These are phyloP conservation scores for Lophura nycthemera DNA, from an alignment of 2,113 vertebrate species.

Conservation along the genomic window DNA sequence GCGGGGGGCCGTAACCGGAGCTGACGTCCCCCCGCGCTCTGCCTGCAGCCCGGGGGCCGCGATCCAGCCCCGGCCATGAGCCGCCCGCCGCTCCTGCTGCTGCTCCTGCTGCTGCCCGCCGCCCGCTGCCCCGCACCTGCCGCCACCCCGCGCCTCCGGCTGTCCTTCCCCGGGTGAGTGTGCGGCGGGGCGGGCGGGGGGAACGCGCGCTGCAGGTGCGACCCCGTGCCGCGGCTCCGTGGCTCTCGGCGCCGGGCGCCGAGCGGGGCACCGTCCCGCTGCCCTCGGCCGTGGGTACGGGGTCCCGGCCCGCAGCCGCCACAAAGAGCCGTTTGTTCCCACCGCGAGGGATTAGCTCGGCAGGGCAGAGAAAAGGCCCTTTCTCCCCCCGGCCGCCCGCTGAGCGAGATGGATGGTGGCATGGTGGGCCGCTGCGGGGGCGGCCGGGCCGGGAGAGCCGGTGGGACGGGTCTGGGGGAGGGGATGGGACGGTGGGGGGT, in stretches of 20 bases:
- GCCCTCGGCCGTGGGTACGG: not conserved
- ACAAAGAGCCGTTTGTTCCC: conserved; percentile 19
- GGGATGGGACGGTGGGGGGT: not conserved
- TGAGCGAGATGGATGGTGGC: not conserved
- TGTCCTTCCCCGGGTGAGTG: conserved; percentile 72
- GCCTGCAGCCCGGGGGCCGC: conserved; percentile 55
- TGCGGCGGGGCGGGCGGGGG: not conserved
- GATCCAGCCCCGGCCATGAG: conserved; percentile 51
- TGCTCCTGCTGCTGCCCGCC: not conserved
- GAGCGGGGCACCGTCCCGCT: not conserved
- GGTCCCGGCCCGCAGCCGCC: not conserved
- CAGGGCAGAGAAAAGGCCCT: conserved; percentile 5
- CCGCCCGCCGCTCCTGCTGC: conserved; percentile 1
- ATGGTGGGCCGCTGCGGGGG: not conserved
- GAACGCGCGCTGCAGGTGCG: not conserved
- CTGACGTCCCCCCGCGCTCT: not conserved
- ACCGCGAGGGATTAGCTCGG: not conserved
- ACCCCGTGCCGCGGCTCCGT: not conserved
- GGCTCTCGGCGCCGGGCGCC: not conserved
- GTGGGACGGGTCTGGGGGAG: not conserved
- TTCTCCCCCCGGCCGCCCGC: not conserved
- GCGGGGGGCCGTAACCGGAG: not conserved
- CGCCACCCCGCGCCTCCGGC: conserved; percentile 51
- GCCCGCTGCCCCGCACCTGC: not conserved
- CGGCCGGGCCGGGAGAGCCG: not conserved